Evolutionary conservation across 2,888 invertebrate species (phyloP), one percentile per base, ranked within the genome.

Genomic region (Ctenicera cuprea): DNA sequence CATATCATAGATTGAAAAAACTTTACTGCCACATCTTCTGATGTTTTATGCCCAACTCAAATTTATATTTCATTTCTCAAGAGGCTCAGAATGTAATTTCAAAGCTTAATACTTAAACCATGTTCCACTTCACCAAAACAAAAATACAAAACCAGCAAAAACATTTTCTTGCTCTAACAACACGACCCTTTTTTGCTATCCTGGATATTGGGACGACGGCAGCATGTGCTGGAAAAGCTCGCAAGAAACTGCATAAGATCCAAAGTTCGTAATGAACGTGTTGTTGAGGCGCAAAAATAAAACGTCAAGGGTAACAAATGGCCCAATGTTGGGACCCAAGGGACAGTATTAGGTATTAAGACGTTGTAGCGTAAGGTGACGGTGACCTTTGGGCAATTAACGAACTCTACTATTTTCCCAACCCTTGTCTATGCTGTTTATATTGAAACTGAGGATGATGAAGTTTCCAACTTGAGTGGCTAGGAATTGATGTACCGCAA

Each of bases 211-310:
- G 33, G 30, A 54, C 33, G 30, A 54, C 30, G 30, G 22, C 12
- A 14, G 16, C 33, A 22, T 54, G 22, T 22, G 54, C 22, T 33
- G 26, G 30, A 30, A 54, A 54, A 54, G 3, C n/a, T 16, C 22
- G 14, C 54, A 54, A 54, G 54, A 54, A 54, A 22, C n/a, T 54
- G 54, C 54, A 30, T 54, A 54, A 54, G 54, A 54, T 14, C 26
- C 14, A 54, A 54, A 50, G 50, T 50, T 50, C 22, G 50, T 22
- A 22, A 50, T 50, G 54, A 30, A 30, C 54, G 30, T 54, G 54
- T 54, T 54, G 30, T 30, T 33, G 14, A 30, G 30, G 26, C 1
- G 33, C 54, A 54, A 54, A 54, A 54, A 54, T 54, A 54, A 54
- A 54, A 54, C 54, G 54, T 54, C 54, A 26, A 26, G 30, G 11